Percentiles rank a stretch among this genome's conserved stretches.
Evolutionary conservation across 2,888 invertebrate genomes (phyloP).

Genomic region (Pasiphila rectangulata): DNA sequence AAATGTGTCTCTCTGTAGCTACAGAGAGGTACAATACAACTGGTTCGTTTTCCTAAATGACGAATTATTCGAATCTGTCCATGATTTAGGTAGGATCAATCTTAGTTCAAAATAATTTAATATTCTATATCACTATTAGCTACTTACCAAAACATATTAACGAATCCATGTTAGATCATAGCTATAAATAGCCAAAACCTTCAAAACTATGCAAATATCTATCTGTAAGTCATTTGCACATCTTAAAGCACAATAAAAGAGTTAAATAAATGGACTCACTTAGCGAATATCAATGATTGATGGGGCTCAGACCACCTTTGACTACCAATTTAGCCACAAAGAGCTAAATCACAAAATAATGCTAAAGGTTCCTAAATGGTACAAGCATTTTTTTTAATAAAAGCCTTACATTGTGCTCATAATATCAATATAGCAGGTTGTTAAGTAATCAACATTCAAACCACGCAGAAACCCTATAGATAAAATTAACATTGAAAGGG

Average conservation of each 20-base stretch:
- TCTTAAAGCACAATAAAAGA: constrained; percentile 16
- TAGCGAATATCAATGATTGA: constrained; percentile 20
- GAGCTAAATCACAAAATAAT: too few species aligned
- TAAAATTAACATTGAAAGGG: constrained; percentile 56
- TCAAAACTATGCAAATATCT: constrained; percentile 17
- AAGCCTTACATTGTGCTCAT: constrained; percentile 3
- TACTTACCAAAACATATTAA: neutral
- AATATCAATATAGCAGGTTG: constrained; percentile 6
- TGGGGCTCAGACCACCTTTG: constrained; percentile 20
- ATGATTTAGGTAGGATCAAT: neutral
- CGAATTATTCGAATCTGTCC: too few species aligned
- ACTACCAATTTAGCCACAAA: too few species aligned
- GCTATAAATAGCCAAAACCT: constrained; percentile 15
- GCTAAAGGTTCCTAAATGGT: too few species aligned
- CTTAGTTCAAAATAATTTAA: neutral
- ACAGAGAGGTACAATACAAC: too few species aligned
- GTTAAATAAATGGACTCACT: constrained; percentile 10
- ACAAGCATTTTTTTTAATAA: too few species aligned
- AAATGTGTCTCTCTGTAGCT: constrained; percentile 5
- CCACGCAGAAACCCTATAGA: constrained; percentile 41
- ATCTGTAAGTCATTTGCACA: constrained; percentile 18
- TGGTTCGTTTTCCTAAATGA: too few species aligned
- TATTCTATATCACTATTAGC: neutral
- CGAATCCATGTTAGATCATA: constrained; percentile 11
- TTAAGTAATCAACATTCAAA: constrained; percentile 41